Evolutionary conservation across 1,140 invertebrate species (phyloP).

Genomic region (Gyrodactylus bullatarudis): DNA sequence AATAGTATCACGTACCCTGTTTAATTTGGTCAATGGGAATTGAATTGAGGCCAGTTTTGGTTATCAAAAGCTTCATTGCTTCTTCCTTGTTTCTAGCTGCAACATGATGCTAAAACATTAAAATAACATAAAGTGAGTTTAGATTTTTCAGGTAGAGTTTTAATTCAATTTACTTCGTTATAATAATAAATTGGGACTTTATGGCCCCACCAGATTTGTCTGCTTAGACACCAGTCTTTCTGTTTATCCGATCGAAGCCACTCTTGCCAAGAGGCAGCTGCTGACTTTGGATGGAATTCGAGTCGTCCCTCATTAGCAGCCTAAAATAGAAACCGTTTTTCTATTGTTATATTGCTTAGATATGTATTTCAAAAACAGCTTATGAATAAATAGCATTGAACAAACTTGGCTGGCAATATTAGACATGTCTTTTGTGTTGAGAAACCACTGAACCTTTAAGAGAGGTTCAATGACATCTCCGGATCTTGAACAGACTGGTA

Average conservation of each 20-base stretch:
- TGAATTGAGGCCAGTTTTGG: no score
- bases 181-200: constrained; percentile 10
- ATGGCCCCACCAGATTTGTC: constrained; percentile 13
- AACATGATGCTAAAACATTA: no score
- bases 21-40: no score
- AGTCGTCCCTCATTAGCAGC: not conserved
- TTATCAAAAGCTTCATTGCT: not conserved
- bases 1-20: no score
- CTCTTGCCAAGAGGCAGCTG: not conserved
- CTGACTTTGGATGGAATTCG: not conserved
- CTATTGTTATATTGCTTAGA: no score
- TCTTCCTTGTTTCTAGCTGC: constrained; percentile 20
- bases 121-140: no score
- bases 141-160: not conserved
- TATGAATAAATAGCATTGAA: not conserved
- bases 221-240: constrained; percentile 12
- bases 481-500: constrained; percentile 11
- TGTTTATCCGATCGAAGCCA: constrained; percentile 8
- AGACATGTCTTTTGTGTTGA: constrained; percentile 9
- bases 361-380: not conserved
- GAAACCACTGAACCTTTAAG: constrained; percentile 12
- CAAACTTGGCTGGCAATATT: not conserved
- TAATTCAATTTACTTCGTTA: not conserved
- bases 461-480: constrained; percentile 12
- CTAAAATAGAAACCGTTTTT: no score